Conservation (phyloP, 2,888 invertebrate genomes). For the Scrobipalpa atriplicella region DNA sequence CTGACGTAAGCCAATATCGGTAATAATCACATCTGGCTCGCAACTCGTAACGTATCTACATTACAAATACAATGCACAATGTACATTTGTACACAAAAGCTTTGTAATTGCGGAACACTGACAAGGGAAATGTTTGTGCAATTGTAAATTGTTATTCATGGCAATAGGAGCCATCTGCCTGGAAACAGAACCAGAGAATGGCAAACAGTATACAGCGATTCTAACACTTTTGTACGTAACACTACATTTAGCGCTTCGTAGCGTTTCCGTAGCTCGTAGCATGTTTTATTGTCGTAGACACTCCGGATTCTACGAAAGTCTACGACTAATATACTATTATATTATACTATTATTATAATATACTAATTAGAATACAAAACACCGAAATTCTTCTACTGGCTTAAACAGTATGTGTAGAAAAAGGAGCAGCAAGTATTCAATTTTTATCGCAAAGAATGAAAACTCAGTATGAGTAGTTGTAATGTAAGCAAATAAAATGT, state of each 20-base stretch:
- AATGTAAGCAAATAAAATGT: no score
- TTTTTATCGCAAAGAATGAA: no score
- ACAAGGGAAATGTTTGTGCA: constrained; percentile 38
- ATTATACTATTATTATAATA: no score
- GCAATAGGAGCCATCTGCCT: constrained; percentile 4
- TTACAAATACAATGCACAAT: background rate
- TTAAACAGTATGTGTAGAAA: no score
- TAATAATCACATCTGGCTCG: background rate
- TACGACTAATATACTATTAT: no score
- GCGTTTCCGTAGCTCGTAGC: background rate
- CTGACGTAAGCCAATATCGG: background rate
- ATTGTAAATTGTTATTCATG: constrained; percentile 24
- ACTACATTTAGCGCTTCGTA: background rate
- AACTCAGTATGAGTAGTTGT: no score
- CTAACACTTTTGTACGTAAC: background rate
- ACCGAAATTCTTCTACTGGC: no score
- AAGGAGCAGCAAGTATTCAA: no score
- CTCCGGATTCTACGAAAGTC: background rate
- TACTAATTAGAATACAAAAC: no score
- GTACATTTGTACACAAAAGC: constrained; percentile 3
- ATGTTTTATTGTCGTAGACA: background rate
- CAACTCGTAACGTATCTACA: background rate
- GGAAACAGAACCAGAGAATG: background rate
- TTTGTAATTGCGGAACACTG: constrained; percentile 8
- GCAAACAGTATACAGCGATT: background rate